Percentiles rank a stretch among this genome's conserved stretches.
These are phyloP conservation scores for Tetrax tetrax DNA, from an alignment of 2,113 vertebrate species.

Conservation along the genomic window DNA sequence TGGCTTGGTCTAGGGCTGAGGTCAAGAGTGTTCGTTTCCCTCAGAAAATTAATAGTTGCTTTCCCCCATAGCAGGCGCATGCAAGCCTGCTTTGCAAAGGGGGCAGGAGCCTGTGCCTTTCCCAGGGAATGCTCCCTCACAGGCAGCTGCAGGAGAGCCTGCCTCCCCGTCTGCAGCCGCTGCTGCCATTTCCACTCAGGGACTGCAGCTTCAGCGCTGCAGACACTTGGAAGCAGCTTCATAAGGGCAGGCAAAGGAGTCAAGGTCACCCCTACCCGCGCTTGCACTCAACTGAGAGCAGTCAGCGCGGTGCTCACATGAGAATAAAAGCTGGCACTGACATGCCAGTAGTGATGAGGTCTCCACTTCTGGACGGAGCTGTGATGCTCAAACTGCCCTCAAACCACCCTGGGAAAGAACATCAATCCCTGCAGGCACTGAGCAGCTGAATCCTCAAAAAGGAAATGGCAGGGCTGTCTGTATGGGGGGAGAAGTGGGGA, in stretches of 20 bases:
- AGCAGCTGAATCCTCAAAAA: not conserved
- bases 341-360: not conserved
- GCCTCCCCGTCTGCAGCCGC: not conserved
- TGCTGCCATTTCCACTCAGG: not conserved
- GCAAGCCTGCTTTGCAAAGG: not conserved
- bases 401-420: not conserved
- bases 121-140: not conserved
- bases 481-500: fast-evolving
- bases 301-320: not conserved
- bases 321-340: not conserved
- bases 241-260: not conserved
- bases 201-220: not conserved
- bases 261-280: not conserved
- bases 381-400: not conserved
- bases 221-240: not conserved
- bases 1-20: not conserved
- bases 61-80: not conserved
- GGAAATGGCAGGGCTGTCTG: not conserved
- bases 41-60: not conserved
- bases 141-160: not conserved
- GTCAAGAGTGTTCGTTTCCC: fast-evolving
- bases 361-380: not conserved
- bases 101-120: not conserved
- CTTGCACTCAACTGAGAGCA: not conserved
- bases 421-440: not conserved